phyloP scores from a whole-genome alignment of 1,140 invertebrate genomes.

The Aphaenogaster rudis region DNA sequence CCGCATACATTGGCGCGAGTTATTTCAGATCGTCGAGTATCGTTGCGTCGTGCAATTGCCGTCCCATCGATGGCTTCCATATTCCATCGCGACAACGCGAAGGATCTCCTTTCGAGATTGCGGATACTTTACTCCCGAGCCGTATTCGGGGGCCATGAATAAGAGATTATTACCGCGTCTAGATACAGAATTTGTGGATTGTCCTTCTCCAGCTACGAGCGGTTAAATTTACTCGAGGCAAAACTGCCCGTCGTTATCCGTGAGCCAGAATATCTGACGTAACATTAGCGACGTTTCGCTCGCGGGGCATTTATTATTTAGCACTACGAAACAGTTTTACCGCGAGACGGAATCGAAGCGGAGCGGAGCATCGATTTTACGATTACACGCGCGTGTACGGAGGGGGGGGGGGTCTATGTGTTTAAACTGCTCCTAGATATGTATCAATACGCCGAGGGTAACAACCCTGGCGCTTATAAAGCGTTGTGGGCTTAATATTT shows the following conservation, averaged over 20 bases:
- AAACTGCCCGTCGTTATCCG: conserved; percentile 19
- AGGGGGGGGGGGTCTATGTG: not conserved
- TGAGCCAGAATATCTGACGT: conserved; percentile 31
- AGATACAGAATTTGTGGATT: conserved; percentile 12
- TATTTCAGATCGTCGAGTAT: not conserved
- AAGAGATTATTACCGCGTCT: conserved; percentile 4
- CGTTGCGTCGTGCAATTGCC: not conserved
- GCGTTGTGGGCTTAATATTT: conserved; percentile 79
- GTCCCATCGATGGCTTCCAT: not conserved
- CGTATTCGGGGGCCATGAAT: not conserved
- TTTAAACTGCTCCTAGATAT: conserved; percentile 68
- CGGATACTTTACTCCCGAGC: not conserved
- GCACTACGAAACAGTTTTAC: conserved; percentile 50
- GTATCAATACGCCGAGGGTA: conserved; percentile 80
- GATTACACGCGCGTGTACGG: conserved; percentile 64
- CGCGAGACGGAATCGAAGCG: conserved; percentile 45
- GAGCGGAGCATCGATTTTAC: conserved; percentile 68
- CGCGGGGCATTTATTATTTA: conserved; percentile 60
- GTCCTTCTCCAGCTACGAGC: not conserved
- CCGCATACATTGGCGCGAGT: not conserved
- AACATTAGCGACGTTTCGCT: conserved; percentile 57
- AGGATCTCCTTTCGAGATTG: conserved; percentile 8
- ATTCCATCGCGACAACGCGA: not conserved
- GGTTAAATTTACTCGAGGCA: conserved; percentile 40
- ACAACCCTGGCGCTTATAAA: conserved; percentile 79